A percentile compares a stretch with the other conserved stretches of the same genome.
phyloP scores from a whole-genome alignment of 1,140 invertebrate genomes.

The Macrobrachium rosenbergii region DNA sequence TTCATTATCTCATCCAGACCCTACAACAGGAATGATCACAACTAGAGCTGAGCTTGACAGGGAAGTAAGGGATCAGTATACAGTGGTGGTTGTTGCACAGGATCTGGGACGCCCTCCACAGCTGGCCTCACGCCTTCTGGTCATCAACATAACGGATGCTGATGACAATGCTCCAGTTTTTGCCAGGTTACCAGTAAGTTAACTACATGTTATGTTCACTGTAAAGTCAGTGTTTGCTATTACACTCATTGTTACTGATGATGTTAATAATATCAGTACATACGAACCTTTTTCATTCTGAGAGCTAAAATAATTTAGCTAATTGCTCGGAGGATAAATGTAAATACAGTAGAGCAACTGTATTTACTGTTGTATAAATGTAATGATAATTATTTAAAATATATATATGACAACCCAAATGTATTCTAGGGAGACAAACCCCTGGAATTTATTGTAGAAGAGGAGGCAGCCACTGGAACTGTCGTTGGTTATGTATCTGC shows the following conservation, averaged over 20 bases:
- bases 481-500: constrained; percentile 79
- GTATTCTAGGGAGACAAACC: constrained; percentile 77
- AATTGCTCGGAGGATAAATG: neutral
- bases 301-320: too few relatives aligned
- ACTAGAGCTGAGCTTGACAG: constrained; percentile 79
- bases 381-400: too few relatives aligned
- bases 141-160: constrained; percentile 80
- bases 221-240: too few relatives aligned
- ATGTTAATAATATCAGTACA: too few relatives aligned
- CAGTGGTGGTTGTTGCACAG: constrained; percentile 80
- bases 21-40: constrained; percentile 81
- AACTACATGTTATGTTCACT: too few relatives aligned
- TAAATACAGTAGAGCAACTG: neutral
- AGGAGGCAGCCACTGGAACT: constrained; percentile 78
- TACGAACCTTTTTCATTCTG: too few relatives aligned
- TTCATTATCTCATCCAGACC: constrained; percentile 69
- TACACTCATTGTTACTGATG: too few relatives aligned
- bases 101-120: constrained; percentile 83
- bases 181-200: constrained; percentile 77
- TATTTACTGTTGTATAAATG: too few relatives aligned
- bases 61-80: constrained; percentile 80
- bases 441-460: constrained; percentile 75
- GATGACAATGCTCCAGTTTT: constrained; percentile 86
- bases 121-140: constrained; percentile 79
- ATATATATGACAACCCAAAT: too few relatives aligned